phyloP scores from a whole-genome alignment of 1,140 invertebrate genomes.

The Hyles vespertilio region DNA sequence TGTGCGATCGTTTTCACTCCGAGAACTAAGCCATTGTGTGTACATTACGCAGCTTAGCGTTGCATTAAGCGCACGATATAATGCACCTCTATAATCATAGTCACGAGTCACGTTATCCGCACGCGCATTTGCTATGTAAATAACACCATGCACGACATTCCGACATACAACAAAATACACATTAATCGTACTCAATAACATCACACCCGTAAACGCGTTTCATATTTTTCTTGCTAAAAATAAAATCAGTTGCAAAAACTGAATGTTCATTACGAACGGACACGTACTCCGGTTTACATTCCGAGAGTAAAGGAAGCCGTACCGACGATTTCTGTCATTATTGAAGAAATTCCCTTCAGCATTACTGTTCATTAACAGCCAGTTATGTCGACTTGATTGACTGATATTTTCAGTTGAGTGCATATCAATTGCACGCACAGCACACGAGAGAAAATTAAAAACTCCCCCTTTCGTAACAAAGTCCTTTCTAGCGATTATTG shows the following conservation, averaged over 20 bases:
- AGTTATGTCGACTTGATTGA: no score
- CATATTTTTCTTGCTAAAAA: slow-evolving; percentile 28
- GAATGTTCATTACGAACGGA: slow-evolving; percentile 17
- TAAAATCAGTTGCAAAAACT: slow-evolving; percentile 22
- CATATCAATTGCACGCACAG: slow-evolving; percentile 34
- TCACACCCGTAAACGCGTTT: slow-evolving; percentile 21
- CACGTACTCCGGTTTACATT: slow-evolving; percentile 18
- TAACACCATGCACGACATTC: slow-evolving; percentile 48
- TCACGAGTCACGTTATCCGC: slow-evolving; percentile 49
- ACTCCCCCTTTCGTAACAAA: not conserved
- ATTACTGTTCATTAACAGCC: no score
- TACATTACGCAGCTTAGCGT: slow-evolving; percentile 46
- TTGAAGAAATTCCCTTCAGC: slow-evolving; percentile 10
- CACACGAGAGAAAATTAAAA: not conserved
- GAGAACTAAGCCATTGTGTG: slow-evolving; percentile 42
- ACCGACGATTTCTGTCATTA: slow-evolving; percentile 20
- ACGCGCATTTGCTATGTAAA: slow-evolving; percentile 55
- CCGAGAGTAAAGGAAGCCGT: slow-evolving; percentile 5
- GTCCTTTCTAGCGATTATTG: slow-evolving; percentile 21
- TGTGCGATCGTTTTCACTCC: slow-evolving; percentile 38
- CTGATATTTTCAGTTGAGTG: slow-evolving; percentile 39
- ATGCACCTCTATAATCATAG: slow-evolving; percentile 50
- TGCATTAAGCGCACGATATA: slow-evolving; percentile 55
- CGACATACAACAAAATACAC: slow-evolving; percentile 31
- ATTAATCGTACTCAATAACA: slow-evolving; percentile 36